Conservation (phyloP, 2,888 invertebrate species). For the Muscina levida region DNA sequence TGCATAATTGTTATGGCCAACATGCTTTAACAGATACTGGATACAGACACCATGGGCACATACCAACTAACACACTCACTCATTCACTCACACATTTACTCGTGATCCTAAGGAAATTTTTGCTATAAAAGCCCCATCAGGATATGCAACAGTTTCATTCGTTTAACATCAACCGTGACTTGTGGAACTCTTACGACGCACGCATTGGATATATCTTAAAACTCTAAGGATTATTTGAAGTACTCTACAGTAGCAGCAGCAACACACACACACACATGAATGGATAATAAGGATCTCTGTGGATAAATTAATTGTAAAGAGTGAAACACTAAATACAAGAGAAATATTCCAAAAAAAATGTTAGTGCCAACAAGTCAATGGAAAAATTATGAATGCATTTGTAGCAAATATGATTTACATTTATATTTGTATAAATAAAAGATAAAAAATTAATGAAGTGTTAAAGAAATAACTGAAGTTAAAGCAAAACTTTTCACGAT, state of each 20-base stretch:
- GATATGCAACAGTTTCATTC: constrained; percentile 68
- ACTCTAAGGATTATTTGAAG: too few relatives aligned
- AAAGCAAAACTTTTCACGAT: neutral
- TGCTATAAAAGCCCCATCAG: constrained; percentile 68
- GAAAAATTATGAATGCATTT: constrained; percentile 8
- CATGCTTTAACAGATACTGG: constrained; percentile 50
- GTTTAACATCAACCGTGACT: constrained; percentile 59
- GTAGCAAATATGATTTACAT: too few relatives aligned
- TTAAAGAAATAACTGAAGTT: neutral
- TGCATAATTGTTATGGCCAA: constrained; percentile 67
- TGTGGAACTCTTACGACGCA: constrained; percentile 31
- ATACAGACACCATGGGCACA: constrained; percentile 30
- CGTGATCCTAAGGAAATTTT: constrained; percentile 46
- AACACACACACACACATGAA: neutral
- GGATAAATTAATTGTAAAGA: too few relatives aligned
- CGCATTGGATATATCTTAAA: too few relatives aligned
- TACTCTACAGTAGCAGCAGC: neutral
- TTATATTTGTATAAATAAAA: too few relatives aligned
- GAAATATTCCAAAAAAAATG: too few relatives aligned
- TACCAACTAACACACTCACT: constrained; percentile 37
- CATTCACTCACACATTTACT: constrained; percentile 6
- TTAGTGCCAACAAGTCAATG: too few relatives aligned
- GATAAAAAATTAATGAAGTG: constrained; percentile 26
- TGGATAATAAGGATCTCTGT: constrained; percentile 14
- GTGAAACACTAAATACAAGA: too few relatives aligned